Evolutionary conservation across 2,113 vertebrate genomes (phyloP), one percentile per base, ranked within the genome.

Genomic region (Taurulus bubalis): DNA sequence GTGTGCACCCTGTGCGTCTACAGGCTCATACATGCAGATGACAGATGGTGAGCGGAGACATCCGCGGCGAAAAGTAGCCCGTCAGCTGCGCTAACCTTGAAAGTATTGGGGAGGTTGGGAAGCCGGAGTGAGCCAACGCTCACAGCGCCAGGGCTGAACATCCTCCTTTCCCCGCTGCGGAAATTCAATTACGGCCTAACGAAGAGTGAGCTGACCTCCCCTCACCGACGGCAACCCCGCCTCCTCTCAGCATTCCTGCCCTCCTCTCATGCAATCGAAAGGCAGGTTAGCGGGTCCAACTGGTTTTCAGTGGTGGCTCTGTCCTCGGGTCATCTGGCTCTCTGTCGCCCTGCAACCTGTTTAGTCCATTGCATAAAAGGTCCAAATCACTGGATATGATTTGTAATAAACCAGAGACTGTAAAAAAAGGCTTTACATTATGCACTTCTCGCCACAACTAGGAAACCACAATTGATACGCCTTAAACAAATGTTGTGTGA

Each of bases 131-230:
- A 86, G 86, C 77, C 72, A 75, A 71, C 56, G n/a, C 76, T n/a
- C n/a, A n/a, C n/a, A n/a, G n/a, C n/a, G n/a, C n/a, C n/a, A n/a
- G n/a, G 58, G 83, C 49, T 4, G 60, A 75, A 77, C 87, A 87
- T 85, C 85, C 78, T 91, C 79, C 36, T 8, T 8, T 8, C 38
- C 38, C 38, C 8, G 85, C 83, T 56, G 60, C 11, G 70, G 85
- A 89, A 92, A 92, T 89, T 91, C 91, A 90, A 92, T 93, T 91
- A 87, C 75, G 79, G 85, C 49, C 87, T 92, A 92, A 94, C 88
- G 90, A 89, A 87, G 88, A 93, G 84, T 80, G 86, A 87, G 81
- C 82, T 76, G 84, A 88, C 87, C 86, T 85, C 84, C 86, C 78
- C 30, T 63, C 85, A 38, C 78, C 51, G 10, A 32, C 77, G 4